phyloP scores from a whole-genome alignment of 2,113 vertebrate genomes.

The Zosterops lateralis region DNA sequence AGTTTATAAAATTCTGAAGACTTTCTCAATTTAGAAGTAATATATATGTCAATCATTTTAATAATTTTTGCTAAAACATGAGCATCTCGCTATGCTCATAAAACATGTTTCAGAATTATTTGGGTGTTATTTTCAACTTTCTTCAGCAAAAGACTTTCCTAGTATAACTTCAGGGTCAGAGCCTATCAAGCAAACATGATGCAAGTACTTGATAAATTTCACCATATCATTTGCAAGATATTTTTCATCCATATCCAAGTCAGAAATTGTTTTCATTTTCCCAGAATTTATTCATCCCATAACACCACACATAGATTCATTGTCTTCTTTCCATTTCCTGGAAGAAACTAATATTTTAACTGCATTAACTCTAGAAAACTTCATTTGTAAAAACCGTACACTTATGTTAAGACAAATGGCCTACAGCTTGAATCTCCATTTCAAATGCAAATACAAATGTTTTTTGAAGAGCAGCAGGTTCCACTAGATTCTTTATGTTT shows the following conservation, averaged over 20 bases:
- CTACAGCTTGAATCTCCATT: conserved; percentile 39
- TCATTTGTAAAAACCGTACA: conserved; percentile 3
- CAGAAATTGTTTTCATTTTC: background rate
- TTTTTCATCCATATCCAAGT: background rate
- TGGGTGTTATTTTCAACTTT: background rate
- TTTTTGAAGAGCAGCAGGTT: background rate
- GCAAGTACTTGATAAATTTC: background rate
- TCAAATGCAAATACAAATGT: conserved; percentile 40
- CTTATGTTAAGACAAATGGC: conserved; percentile 39
- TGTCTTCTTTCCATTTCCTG: background rate
- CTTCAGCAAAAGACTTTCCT: background rate
- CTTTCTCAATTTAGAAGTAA: background rate
- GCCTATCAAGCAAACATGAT: background rate
- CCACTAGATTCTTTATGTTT: conserved; percentile 7
- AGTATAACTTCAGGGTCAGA: background rate
- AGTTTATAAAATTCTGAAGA: background rate
- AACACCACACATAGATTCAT: background rate
- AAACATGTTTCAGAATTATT: background rate
- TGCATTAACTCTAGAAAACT: conserved; percentile 41
- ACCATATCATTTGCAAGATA: background rate
- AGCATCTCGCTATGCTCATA: background rate
- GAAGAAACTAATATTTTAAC: conserved; percentile 11
- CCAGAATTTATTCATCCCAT: background rate
- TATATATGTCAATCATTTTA: conserved; percentile 53
- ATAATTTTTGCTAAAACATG: background rate